These are phyloP conservation scores for Ceratina japonica DNA, from an alignment of 1,140 invertebrate species.

Conservation along the genomic window DNA sequence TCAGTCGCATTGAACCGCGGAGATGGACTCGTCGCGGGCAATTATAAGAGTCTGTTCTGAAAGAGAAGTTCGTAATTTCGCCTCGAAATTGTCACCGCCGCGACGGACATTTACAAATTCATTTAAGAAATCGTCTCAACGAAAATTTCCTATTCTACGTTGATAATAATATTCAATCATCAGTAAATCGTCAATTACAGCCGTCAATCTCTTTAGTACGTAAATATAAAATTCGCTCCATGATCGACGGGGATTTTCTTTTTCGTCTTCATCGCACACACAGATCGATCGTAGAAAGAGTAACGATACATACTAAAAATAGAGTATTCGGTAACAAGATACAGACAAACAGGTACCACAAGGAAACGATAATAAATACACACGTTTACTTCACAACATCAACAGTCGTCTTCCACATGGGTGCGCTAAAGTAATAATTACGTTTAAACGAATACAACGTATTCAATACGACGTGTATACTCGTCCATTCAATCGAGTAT, in stretches of 20 bases:
- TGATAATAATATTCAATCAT: too few relatives aligned
- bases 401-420: conserved; percentile 59
- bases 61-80: too few relatives aligned
- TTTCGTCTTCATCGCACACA: not conserved
- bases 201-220: too few relatives aligned
- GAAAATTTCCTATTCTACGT: too few relatives aligned
- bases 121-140: too few relatives aligned
- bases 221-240: conserved; percentile 13
- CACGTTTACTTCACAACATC: conserved; percentile 63
- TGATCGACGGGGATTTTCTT: conserved; percentile 24
- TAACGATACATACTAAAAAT: conserved; percentile 8
- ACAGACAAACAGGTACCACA: conserved; percentile 47
- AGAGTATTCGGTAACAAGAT: conserved; percentile 40
- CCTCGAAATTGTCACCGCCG: too few relatives aligned
- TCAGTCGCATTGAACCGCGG: not conserved
- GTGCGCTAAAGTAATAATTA: conserved; percentile 51
- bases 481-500: conserved; percentile 48
- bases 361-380: conserved; percentile 45
- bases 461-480: conserved; percentile 41
- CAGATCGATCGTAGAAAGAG: conserved; percentile 45
- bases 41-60: too few relatives aligned
- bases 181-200: too few relatives aligned
- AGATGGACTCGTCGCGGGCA: too few relatives aligned
- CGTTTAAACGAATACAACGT: conserved; percentile 38
- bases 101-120: too few relatives aligned